Evolutionary conservation across 2,888 invertebrate genomes (phyloP).

Genomic region (Metallyticus violacea): DNA sequence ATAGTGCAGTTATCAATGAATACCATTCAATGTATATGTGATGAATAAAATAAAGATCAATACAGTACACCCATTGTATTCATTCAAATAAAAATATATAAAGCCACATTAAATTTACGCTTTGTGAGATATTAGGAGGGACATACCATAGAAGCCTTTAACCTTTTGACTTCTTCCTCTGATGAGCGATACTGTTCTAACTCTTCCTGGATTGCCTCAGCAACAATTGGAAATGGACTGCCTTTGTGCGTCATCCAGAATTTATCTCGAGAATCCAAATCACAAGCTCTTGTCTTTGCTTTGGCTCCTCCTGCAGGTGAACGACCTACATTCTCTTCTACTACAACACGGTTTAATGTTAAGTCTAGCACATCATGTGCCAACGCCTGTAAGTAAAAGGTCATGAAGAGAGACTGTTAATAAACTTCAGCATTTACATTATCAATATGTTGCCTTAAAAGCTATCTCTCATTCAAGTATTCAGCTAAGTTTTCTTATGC

Average conservation of each 20-base stretch:
- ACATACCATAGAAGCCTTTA: constrained; percentile 84
- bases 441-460: too few species aligned
- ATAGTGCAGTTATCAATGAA: too few species aligned
- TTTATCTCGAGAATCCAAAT: constrained; percentile 83
- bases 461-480: too few species aligned
- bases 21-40: too few species aligned
- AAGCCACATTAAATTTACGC: too few species aligned
- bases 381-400: constrained; percentile 58
- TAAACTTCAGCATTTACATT: too few species aligned
- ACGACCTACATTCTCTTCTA: constrained; percentile 59
- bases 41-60: too few species aligned
- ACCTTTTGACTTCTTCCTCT: constrained; percentile 94
- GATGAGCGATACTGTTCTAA: constrained; percentile 89
- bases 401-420: too few species aligned
- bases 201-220: constrained; percentile 98
- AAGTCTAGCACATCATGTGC: constrained; percentile 94
- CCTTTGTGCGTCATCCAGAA: constrained; percentile 95
- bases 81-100: too few species aligned
- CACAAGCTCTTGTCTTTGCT: constrained; percentile 82
- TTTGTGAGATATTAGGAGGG: too few species aligned
- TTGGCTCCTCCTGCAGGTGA: constrained; percentile 60
- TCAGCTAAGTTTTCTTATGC: too few species aligned
- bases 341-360: constrained; percentile 79
- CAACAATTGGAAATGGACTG: constrained; percentile 87
- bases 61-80: too few species aligned